Base-by-base conservation (phyloP, 2,113 vertebrate genomes). In the Sorex araneus region DNA sequence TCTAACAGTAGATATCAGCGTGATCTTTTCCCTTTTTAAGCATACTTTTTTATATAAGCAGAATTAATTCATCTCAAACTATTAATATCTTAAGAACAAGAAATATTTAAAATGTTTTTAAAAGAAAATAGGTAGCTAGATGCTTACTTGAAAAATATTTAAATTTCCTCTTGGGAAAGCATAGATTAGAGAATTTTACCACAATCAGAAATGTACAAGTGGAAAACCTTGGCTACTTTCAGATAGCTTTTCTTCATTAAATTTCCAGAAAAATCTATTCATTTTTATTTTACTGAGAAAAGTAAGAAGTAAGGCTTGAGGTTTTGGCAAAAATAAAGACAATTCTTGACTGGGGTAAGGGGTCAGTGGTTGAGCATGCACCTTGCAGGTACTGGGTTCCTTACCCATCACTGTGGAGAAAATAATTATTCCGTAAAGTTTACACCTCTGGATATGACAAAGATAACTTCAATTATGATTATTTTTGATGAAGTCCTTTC, bases 1-100 rank as follows among this genome's bases (percentile, higher is more conserved):
- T 78, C 54, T 16, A 63, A 90, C 95, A 95, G 92, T 73, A 95
- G 96, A 74, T 93, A 95, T 81, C 96, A 95, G 93, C 78, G 96
- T 71, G 21, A n/a, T 43, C 88, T 93, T 79, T 92, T 90, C 23
- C 92, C 60, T 95, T 70, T 30, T 0, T 0, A 30, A 1, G 30
- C 36, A 23, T 40, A 13, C 32, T 64, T 34, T 69, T 16, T 13
- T 57, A 5, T 1, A 1, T 23, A 36, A 54, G 27, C 27, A 23
- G 15, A 69, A 47, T 71, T 92, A 40, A 28, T 82, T 60, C 6
- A 8, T 64, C 30, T 83, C 23, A 94, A 83, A 43, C 40, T 40
- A 40, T 40, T 40, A 78, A 8, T 8, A 8, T 64, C 30, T 83
- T 27, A 94, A 83, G 50, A 23, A 77, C 19, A 70, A 34, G n/a